phyloP scores from a whole-genome alignment of 2,113 vertebrate genomes.

The Leptobrachium ailaonicum region DNA sequence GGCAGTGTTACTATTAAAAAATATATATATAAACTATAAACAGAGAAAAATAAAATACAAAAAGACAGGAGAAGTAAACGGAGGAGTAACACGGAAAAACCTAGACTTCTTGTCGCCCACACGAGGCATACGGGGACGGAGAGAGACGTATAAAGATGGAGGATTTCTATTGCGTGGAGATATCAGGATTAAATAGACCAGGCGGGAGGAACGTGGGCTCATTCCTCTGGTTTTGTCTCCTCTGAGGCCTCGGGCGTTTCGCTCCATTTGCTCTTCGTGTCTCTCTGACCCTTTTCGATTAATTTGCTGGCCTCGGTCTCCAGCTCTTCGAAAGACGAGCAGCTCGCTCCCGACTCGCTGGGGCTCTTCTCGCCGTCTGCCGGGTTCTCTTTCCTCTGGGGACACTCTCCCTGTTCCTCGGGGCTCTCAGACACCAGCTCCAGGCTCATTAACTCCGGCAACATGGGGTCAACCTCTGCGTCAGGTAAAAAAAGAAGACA shows the following conservation, averaged over 20 bases:
- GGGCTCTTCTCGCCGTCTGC: constrained; percentile 76
- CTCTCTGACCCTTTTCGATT: constrained; percentile 56
- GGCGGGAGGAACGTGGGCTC: background rate
- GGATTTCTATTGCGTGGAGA: constrained; percentile 52
- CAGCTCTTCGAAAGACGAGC: constrained; percentile 94
- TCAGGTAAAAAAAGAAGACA: constrained; percentile 46
- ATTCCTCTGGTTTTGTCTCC: constrained; percentile 66
- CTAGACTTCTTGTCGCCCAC: background rate
- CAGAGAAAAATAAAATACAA: background rate
- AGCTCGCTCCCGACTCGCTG: constrained; percentile 83
- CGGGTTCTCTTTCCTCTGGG: constrained; percentile 67
- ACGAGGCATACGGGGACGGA: background rate
- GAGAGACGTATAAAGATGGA: background rate
- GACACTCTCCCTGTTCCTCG: constrained; percentile 71
- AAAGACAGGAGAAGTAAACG: background rate
- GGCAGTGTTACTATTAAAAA: too few relatives aligned
- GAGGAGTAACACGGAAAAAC: background rate
- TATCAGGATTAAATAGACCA: constrained; percentile 44
- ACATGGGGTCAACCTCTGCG: constrained; percentile 65
- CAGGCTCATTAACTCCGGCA: constrained; percentile 75
- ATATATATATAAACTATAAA: too few relatives aligned
- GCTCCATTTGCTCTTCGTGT: constrained; percentile 61
- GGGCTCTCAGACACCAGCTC: constrained; percentile 80
- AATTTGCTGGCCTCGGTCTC: constrained; percentile 76
- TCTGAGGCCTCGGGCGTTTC: constrained; percentile 61